Evolutionary conservation across 1,140 invertebrate species (phyloP).

Genomic region (Anagrus nilaparvatae): DNA sequence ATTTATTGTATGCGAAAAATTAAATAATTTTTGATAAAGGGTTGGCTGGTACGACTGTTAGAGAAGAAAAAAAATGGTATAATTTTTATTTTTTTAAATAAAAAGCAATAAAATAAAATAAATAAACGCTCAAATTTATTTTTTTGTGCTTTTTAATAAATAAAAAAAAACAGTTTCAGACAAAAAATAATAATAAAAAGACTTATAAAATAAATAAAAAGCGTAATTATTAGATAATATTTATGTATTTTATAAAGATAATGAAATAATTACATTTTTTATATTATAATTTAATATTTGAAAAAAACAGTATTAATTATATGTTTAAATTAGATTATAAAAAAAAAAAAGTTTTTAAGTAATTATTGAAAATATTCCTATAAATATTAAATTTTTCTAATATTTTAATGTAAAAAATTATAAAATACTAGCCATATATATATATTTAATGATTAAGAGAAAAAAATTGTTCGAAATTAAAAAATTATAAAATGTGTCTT

Average conservation of each 20-base stretch:
- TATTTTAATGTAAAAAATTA: no score
- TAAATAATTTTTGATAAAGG: background rate
- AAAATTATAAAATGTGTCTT: no score
- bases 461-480: no score
- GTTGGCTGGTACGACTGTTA: background rate
- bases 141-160: background rate
- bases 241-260: background rate
- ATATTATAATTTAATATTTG: no score
- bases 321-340: no score
- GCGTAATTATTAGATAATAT: slow-evolving; percentile 1
- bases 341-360: no score
- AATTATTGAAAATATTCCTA: no score
- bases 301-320: no score
- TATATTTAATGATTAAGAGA: no score
- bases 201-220: background rate
- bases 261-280: no score
- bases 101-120: background rate
- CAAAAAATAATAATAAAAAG: background rate
- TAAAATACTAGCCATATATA: no score
- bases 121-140: background rate
- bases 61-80: slow-evolving; percentile 4
- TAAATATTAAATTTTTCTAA: no score
- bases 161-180: background rate
- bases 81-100: background rate
- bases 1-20: background rate